Evolutionary conservation across 2,888 invertebrate species (phyloP), one percentile per base, ranked within the genome.

Genomic region (Lottia scabra): DNA sequence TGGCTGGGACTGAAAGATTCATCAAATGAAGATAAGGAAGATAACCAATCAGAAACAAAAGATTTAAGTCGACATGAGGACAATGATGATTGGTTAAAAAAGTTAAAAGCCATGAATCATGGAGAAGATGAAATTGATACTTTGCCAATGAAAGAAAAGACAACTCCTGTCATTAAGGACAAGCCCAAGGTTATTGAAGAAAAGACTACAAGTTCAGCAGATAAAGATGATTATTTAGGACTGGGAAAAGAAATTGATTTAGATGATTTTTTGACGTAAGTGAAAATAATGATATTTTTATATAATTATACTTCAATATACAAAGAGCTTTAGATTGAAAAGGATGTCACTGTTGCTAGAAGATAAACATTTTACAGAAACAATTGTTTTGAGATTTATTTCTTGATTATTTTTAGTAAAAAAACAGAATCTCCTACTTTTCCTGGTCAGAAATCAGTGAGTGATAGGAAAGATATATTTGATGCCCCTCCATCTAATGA

Each of bases 11-110:
- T 83, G 46, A 80, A 78, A 62, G 79, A 80, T 69, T 75, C 75
- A 0, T 83, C 84, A 64, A 83, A 83, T 68, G 83, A 84, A 67
- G 81, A 80, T 92, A 94, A 79, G 90, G 92, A 78, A 91, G 94
- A 84, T 88, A 69, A 66, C 56, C 48, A 67, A 13, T 65, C 74
- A 63, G 66, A 69, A 56, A 67, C 67, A 0, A 70, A 38, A 44
- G n/a, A n/a, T 4, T 44, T 19, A 65, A 38, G 38, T 38, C 44
- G 38, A 44, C 15, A n/a, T 65, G 23, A 16, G 10, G 56, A 23
- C 19, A 65, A 65, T 30, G 38, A 65, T 65, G 65, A 44, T 65
- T 44, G 38, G 38, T 38, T 44, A 65, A 23, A 16, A 1, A 65
- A n/a, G 16, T 38, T 43, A 27, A 43, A 65, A 65, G 44, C 65